Base-by-base conservation (phyloP, 2,888 invertebrate species). In the Athrips mouffetella region DNA sequence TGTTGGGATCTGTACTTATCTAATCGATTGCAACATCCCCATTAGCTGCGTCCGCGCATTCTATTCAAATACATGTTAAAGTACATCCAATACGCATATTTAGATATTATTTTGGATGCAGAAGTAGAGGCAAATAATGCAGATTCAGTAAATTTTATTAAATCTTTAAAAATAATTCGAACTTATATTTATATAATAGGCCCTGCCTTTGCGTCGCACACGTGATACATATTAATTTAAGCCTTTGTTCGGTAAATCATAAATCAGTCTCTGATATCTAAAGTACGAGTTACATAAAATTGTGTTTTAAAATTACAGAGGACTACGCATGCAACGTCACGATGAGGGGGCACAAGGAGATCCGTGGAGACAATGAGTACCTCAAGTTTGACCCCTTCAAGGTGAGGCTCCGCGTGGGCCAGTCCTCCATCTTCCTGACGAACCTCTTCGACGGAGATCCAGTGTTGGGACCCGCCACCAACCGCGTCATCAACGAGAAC, bases 381-480 rank as follows among this genome's bases (percentile, higher is more conserved):
- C 70, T 93, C 3, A 84, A 90, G 54, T 92, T 93, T 55, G 91
- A 92, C 47, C 91, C 90, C 33, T 91, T 93, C 87, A 89, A 87
- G 60, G 83, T 93, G 13, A 85, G 82, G 27, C 87, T 93, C 10
- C 88, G 85, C 21, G 90, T 93, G 2, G 91, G 91, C 15, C 85
- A 90, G 47, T 90, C 92, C 0, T 85, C 85, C 42, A 83, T 93
- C 52, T 81, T 90, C 63, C 81, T 93, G 31, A 92, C 90, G 45
- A 93, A 93, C 69, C 81, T 94, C 30, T 93, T 93, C 66, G 90
- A 90, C 50, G 91, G 92, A 0, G 92, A 93, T 67, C 90, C 91
- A 52, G 76, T 91, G 23, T 81, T 94, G 1, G 91, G 92, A 30
- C 89, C 90, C 0, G 92, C 92, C 6, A 91, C 92, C 41, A 92